Evolutionary conservation across 2,888 invertebrate species (phyloP), one percentile per base, ranked within the genome.

Genomic region (Morpho achilles): DNA sequence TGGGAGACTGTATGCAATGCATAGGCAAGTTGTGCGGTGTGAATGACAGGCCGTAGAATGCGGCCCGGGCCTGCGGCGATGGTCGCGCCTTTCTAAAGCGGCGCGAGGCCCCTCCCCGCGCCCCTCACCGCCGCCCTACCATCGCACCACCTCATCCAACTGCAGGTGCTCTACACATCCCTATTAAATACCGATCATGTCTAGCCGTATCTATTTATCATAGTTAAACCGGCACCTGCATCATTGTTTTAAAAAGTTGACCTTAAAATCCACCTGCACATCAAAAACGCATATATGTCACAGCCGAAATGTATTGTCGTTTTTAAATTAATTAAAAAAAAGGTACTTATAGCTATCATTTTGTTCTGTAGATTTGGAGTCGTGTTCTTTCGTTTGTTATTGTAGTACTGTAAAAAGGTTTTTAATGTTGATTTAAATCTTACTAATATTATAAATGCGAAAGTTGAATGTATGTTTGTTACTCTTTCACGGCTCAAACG

Each of bases 71-170:
- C 89, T 79, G 87, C 80, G 89, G 89, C 89, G 82, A 88, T 88
- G 86, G 90, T 90, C 87, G 90, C 89, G 89, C 89, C 89, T 90
- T 90, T 90, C 89, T 90, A 90, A 90, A 90, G 90, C 88, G 88
- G 87, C 86, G 82, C 84, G 82, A 78, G 74, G 53, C 72, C 72
- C 71, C 62, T 48, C 73, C 70, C 76, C 76, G 69, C 77, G 69
- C 78, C 74, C 77, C 77, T 78, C 79, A 73, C 79, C 76, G 75
- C 81, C 80, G 75, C 82, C 74, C 73, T 71, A 77, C 75, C 76
- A 77, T 65, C 70, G 59, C 70, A 68, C 71, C 69, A 68, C 77
- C 74, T 76, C 75, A 74, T 75, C 75, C 75, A 81, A 82, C 77
- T 82, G 87, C 89, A 90, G 89, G 89, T 90, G 89, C 87, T 85